Evolutionary conservation across 1,140 invertebrate species (phyloP).

Genomic region (Tribolium madens): DNA sequence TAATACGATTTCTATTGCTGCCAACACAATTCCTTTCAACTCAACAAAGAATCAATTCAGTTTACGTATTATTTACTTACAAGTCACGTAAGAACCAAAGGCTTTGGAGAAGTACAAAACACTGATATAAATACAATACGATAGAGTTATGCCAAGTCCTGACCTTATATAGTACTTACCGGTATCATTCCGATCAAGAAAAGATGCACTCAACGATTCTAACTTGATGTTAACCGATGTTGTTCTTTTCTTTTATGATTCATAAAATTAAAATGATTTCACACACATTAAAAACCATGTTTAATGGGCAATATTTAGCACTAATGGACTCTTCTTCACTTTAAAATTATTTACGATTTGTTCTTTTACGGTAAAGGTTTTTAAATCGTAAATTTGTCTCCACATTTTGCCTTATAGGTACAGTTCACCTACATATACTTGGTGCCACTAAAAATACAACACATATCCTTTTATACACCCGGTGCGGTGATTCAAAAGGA

Average conservation of each 20-base stretch:
- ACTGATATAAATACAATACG: constrained; percentile 11
- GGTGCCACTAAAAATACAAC: no score
- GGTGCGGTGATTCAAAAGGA: no score
- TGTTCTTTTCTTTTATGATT: constrained; percentile 15
- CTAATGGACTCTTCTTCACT: not conserved
- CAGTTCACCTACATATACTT: no score
- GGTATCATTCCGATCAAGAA: constrained; percentile 11
- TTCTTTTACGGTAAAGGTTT: not conserved
- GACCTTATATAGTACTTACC: constrained; percentile 23
- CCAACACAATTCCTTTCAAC: not conserved
- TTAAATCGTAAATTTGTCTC: not conserved
- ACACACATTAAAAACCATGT: not conserved
- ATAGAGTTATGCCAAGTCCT: constrained; percentile 39
- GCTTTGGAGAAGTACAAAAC: constrained; percentile 7
- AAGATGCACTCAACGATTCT: constrained; percentile 22
- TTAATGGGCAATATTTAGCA: not conserved
- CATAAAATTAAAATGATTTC: constrained; percentile 7
- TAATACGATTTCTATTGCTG: not conserved
- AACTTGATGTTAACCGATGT: constrained; percentile 37
- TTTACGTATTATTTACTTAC: constrained; percentile 13
- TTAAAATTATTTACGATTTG: not conserved
- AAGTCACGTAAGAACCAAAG: constrained; percentile 13
- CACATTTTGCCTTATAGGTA: no score
- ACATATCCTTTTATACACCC: no score
- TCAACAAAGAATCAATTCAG: not conserved